These are phyloP conservation scores for Polypedilum vanderplanki DNA, from an alignment of 1,140 invertebrate species.

Conservation along the genomic window DNA sequence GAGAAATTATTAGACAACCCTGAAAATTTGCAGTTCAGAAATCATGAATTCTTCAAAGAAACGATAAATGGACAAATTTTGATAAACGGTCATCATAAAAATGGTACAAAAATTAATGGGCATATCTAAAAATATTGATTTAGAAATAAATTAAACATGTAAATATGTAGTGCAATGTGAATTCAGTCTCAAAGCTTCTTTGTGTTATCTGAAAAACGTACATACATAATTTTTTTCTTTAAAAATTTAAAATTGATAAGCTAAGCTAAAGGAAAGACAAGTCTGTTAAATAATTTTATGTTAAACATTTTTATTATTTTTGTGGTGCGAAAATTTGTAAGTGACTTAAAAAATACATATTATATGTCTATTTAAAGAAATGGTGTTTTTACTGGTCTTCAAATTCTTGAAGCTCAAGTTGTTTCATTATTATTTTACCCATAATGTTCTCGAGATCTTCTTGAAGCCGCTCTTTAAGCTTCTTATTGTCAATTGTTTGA, in stretches of 20 bases:
- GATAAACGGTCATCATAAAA: not conserved
- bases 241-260: no score
- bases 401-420: constrained; percentile 56
- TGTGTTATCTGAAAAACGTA: no score
- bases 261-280: no score
- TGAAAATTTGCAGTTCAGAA: not conserved
- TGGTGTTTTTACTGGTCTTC: not conserved
- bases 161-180: not conserved
- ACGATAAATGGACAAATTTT: not conserved
- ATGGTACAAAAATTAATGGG: not conserved
- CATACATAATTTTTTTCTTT: no score
- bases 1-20: constrained; percentile 48
- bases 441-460: constrained; percentile 68
- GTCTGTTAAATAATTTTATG: no score
- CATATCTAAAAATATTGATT: not conserved
- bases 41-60: not conserved
- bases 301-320: no score
- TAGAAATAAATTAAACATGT: not conserved
- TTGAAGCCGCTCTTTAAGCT: constrained; percentile 73
- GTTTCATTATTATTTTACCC: constrained; percentile 70
- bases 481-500: constrained; percentile 76
- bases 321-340: no score
- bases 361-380: no score
- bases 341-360: no score
- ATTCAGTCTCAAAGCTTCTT: no score